These are phyloP conservation scores for Cyclura pinguis DNA, from an alignment of 2,797 vertebrate species.

Conservation along the genomic window DNA sequence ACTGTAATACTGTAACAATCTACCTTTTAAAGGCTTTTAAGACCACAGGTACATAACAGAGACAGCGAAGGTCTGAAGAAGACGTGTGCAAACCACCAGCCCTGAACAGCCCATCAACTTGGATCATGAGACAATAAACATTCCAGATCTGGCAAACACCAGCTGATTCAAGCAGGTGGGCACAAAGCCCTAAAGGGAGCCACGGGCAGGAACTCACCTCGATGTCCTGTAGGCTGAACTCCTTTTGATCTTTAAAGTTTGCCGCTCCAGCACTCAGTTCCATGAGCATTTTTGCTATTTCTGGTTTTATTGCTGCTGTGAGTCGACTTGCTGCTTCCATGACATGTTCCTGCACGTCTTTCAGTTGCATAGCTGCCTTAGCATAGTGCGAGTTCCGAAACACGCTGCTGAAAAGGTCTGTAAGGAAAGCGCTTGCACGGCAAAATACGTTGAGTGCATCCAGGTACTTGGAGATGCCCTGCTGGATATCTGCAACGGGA, in stretches of 20 bases:
- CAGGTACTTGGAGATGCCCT: conserved; percentile 99
- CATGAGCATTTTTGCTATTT: conserved; percentile 99
- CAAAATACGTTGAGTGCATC: conserved; percentile 98
- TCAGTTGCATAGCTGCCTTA: conserved; percentile 99
- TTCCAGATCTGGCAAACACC: neutral
- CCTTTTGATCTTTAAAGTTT: conserved; percentile 98
- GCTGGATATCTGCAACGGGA: conserved; percentile 97
- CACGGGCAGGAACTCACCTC: conserved; percentile 83
- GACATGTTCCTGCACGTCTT: conserved; percentile 99
- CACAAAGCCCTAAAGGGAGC: neutral
- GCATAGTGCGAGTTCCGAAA: conserved; percentile 99
- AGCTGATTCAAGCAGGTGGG: neutral
- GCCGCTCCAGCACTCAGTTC: conserved; percentile 96
- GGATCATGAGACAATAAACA: neutral
- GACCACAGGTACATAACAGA: neutral
- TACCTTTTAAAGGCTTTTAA: neutral
- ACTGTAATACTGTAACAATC: neutral
- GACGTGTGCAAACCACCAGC: neutral
- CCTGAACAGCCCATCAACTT: too few species aligned
- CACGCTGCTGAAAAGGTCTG: conserved; percentile 97
- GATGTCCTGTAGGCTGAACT: conserved; percentile 98
- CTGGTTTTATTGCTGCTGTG: conserved; percentile 99
- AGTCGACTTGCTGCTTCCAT: conserved; percentile 97
- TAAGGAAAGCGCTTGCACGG: conserved; percentile 97
- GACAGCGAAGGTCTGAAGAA: neutral